A percentile compares a stretch with the other conserved stretches of the same genome.
Conservation (phyloP, 2,888 invertebrate species). For the Himalopsyche anomala region DNA sequence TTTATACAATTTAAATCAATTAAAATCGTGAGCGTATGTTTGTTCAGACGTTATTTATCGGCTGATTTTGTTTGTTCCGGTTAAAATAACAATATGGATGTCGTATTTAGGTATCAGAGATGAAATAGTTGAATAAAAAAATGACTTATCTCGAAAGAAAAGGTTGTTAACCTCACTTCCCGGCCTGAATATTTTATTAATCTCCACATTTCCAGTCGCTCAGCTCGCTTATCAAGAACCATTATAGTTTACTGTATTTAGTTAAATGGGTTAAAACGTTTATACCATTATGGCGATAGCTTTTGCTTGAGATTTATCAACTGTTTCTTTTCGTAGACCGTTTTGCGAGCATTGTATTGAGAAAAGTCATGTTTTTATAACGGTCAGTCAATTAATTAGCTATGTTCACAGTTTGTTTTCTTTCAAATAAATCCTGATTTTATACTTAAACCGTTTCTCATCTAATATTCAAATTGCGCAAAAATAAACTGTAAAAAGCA, state of each 20-base stretch:
- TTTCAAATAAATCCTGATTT: too few relatives aligned
- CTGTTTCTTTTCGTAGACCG: not conserved
- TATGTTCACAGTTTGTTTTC: too few relatives aligned
- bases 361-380: too few relatives aligned
- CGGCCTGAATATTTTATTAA: slow-evolving; percentile 25
- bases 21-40: too few relatives aligned
- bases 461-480: too few relatives aligned
- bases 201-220: slow-evolving; percentile 16
- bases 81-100: not conserved
- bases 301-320: not conserved
- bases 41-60: not conserved
- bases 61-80: slow-evolving; percentile 16
- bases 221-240: not conserved
- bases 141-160: slow-evolving; percentile 9
- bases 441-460: too few relatives aligned
- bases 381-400: too few relatives aligned
- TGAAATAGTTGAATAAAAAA: not conserved
- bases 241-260: slow-evolving; percentile 34
- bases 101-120: slow-evolving; percentile 19
- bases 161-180: slow-evolving; percentile 19
- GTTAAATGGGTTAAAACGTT: slow-evolving; percentile 31
- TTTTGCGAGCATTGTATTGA: too few relatives aligned
- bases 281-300: slow-evolving; percentile 4
- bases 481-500: too few relatives aligned
- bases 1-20: too few relatives aligned